Conservation (phyloP, 2,797 vertebrate genomes). For the Adelosebastes latens region DNA sequence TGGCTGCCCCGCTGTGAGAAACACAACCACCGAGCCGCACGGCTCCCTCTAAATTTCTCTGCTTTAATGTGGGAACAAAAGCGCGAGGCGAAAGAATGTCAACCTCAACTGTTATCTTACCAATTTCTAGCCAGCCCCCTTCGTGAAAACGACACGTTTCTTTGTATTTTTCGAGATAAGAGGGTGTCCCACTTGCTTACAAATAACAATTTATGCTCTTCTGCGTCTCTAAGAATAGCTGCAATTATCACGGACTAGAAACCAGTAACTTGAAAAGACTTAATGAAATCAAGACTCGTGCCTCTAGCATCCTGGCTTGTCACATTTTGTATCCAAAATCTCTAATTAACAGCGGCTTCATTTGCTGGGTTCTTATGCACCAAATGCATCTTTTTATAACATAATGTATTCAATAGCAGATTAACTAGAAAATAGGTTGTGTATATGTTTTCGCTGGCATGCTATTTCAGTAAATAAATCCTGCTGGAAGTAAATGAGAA, state of each 20-base stretch:
- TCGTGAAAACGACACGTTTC: constrained; percentile 10
- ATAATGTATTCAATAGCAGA: constrained; percentile 15
- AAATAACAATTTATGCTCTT: constrained; percentile 23
- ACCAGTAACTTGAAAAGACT: constrained; percentile 19
- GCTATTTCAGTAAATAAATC: constrained; percentile 44
- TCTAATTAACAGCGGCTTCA: neutral
- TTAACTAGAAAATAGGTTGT: constrained; percentile 20
- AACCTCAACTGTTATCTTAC: constrained; percentile 43
- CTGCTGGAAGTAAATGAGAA: constrained; percentile 29
- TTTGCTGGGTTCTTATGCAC: neutral
- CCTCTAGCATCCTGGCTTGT: neutral
- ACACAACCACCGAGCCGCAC: constrained; percentile 13
- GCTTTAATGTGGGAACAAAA: constrained; percentile 46
- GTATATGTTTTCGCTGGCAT: neutral
- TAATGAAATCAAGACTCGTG: neutral
- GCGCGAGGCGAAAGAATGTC: constrained; percentile 1
- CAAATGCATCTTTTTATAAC: neutral
- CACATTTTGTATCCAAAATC: neutral
- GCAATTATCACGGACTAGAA: constrained; percentile 11
- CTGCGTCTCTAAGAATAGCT: constrained; percentile 21
- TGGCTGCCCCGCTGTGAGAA: constrained; percentile 24
- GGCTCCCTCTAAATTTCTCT: constrained; percentile 24
- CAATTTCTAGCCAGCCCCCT: constrained; percentile 16
- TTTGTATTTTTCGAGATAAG: constrained; percentile 15
- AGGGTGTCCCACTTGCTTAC: constrained; percentile 14